phyloP scores from a whole-genome alignment of 2,888 invertebrate species.

The Eupsilia transversa region DNA sequence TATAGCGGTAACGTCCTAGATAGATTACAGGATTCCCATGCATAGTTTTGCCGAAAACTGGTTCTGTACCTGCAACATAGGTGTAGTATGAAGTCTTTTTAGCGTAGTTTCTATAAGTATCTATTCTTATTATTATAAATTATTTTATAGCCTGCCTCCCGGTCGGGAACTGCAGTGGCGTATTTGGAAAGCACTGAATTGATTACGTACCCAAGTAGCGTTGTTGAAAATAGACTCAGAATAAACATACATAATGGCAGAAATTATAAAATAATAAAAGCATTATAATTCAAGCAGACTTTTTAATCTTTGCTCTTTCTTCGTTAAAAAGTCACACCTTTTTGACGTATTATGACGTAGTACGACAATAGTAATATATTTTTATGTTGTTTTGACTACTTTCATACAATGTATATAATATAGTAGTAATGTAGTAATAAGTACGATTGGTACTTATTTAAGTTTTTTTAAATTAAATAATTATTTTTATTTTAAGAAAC shows the following conservation, averaged over 20 bases:
- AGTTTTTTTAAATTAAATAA: background rate
- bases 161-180: no score
- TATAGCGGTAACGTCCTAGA: slow-evolving; percentile 52
- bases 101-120: no score
- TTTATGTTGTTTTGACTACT: background rate
- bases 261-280: background rate
- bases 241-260: no score
- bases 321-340: background rate
- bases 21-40: slow-evolving; percentile 61
- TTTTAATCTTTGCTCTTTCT: background rate
- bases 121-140: no score
- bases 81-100: background rate
- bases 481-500: background rate
- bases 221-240: no score
- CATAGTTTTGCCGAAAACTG: slow-evolving; percentile 33
- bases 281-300: background rate
- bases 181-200: no score
- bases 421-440: no score
- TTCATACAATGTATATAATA: no score
- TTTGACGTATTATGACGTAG: background rate
- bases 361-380: background rate
- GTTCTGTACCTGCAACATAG: slow-evolving; percentile 15
- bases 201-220: no score
- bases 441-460: no score
- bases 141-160: background rate